Evolutionary conservation across 2,888 invertebrate species (phyloP).

Genomic region (Gandaritis pyraliata): DNA sequence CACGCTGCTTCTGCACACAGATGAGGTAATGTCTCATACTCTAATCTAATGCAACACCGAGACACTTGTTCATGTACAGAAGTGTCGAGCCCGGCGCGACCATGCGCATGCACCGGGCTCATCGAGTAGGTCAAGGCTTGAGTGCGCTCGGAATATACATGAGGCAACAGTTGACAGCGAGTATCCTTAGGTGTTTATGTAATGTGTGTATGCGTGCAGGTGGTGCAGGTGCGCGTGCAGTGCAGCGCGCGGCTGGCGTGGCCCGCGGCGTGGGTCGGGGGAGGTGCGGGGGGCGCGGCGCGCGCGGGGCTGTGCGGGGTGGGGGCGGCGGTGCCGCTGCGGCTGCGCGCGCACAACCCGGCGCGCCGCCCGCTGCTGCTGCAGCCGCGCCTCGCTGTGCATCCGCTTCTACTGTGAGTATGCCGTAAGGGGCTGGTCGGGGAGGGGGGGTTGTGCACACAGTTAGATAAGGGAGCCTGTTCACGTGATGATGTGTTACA

Average conservation of each 20-base stretch:
- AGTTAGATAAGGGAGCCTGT: too few species aligned
- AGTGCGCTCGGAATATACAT: too few species aligned
- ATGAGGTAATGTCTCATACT: slow-evolving; percentile 58
- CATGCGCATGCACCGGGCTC: too few species aligned
- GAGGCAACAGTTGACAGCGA: too few species aligned
- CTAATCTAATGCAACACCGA: neutral
- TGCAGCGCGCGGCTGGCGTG: slow-evolving; percentile 16
- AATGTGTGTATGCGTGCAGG: neutral
- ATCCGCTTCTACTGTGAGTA: slow-evolving; percentile 77
- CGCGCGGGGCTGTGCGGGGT: slow-evolving; percentile 46
- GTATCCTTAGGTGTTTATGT: too few species aligned
- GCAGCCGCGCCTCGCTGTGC: slow-evolving; percentile 86
- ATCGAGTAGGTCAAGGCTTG: too few species aligned
- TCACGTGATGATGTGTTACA: slow-evolving; percentile 27
- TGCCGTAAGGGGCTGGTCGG: too few species aligned
- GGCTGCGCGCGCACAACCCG: slow-evolving; percentile 90
- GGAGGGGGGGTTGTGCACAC: too few species aligned
- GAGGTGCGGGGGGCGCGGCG: slow-evolving; percentile 7
- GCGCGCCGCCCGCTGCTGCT: slow-evolving; percentile 87
- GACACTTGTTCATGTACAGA: too few species aligned
- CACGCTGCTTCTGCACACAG: slow-evolving; percentile 90
- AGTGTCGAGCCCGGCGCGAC: too few species aligned
- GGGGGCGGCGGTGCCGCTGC: slow-evolving; percentile 83
- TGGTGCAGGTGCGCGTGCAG: slow-evolving; percentile 14
- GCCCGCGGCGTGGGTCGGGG: slow-evolving; percentile 25